Percentiles rank a stretch among this genome's conserved stretches.
These are phyloP conservation scores for Bellardia pandia DNA, from an alignment of 2,888 invertebrate species.

Conservation along the genomic window DNA sequence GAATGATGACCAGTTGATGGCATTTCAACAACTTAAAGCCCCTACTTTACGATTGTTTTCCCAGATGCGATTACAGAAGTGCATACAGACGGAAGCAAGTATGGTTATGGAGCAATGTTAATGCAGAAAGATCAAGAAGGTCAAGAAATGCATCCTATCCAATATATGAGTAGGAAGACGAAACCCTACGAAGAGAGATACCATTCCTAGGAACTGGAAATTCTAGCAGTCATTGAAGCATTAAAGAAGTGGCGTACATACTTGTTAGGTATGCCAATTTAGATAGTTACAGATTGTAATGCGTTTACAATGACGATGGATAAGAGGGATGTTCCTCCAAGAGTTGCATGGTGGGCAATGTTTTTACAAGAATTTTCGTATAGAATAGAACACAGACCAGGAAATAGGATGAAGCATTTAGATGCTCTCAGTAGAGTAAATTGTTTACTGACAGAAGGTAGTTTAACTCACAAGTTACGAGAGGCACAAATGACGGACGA, in stretches of 20 bases:
- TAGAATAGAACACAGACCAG: constrained; percentile 65
- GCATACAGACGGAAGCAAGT: constrained; percentile 71
- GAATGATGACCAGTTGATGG: constrained; percentile 20
- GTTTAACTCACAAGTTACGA: too few species aligned
- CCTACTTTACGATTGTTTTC: constrained; percentile 68
- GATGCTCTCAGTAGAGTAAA: constrained; percentile 68
- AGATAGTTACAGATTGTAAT: constrained; percentile 33
- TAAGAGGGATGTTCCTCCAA: constrained; percentile 72
- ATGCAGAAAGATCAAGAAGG: constrained; percentile 7
- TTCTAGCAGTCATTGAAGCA: constrained; percentile 26
- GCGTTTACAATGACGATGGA: constrained; percentile 75
- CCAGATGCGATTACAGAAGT: constrained; percentile 67
- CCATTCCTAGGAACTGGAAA: constrained; percentile 32
- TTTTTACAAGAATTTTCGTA: constrained; percentile 68
- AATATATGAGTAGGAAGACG: constrained; percentile 57
- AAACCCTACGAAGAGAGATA: constrained; percentile 17
- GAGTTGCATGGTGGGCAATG: constrained; percentile 62
- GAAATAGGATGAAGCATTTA: constrained; percentile 64
- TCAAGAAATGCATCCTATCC: background rate
- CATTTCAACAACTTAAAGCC: constrained; percentile 61
- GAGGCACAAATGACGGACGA: too few species aligned
- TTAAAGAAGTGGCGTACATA: constrained; percentile 35
- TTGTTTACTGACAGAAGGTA: constrained; percentile 31
- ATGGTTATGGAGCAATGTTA: constrained; percentile 69
- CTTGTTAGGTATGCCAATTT: constrained; percentile 3